Percentiles rank a stretch among this genome's conserved stretches.
phyloP scores from a whole-genome alignment of 1,140 invertebrate genomes.

The Drosophila sulfurigaster region DNA sequence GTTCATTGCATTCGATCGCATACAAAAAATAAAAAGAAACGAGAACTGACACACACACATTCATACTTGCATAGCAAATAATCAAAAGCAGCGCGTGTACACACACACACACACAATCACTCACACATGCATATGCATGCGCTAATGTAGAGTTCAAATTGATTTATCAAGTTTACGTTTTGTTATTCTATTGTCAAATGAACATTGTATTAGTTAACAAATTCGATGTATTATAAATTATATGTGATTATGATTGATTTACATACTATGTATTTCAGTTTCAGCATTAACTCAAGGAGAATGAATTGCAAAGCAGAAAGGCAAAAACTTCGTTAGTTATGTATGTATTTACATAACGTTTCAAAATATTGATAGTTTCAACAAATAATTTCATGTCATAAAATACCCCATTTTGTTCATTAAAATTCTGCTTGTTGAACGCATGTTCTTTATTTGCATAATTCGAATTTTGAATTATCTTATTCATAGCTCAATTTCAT shows the following conservation, averaged over 20 bases:
- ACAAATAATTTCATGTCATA: too few relatives aligned
- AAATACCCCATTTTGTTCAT: too few relatives aligned
- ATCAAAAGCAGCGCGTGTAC: conserved; percentile 63
- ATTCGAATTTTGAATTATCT: too few relatives aligned
- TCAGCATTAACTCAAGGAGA: conserved; percentile 10
- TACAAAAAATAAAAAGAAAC: conserved; percentile 40
- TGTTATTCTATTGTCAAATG: conserved; percentile 27
- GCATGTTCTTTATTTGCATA: too few relatives aligned
- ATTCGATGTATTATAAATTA: conserved; percentile 23
- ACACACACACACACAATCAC: not conserved
- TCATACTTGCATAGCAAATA: conserved; percentile 39
- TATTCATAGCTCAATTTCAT: too few relatives aligned
- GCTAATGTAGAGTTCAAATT: conserved; percentile 64
- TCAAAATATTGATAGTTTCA: too few relatives aligned
- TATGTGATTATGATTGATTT: conserved; percentile 24
- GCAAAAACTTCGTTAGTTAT: too few relatives aligned
- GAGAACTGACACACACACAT: conserved; percentile 33
- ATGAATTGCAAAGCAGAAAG: conserved; percentile 52
- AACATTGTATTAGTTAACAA: conserved; percentile 10
- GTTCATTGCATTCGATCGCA: conserved; percentile 72
- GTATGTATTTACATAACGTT: too few relatives aligned
- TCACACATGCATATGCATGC: not conserved
- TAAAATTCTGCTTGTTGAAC: too few relatives aligned
- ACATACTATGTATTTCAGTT: conserved; percentile 24
- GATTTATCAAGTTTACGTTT: conserved; percentile 63